Percentiles rank a stretch among this genome's conserved stretches.
Conservation (phyloP, 2,113 vertebrate species). For the Sinosuthora webbiana region DNA sequence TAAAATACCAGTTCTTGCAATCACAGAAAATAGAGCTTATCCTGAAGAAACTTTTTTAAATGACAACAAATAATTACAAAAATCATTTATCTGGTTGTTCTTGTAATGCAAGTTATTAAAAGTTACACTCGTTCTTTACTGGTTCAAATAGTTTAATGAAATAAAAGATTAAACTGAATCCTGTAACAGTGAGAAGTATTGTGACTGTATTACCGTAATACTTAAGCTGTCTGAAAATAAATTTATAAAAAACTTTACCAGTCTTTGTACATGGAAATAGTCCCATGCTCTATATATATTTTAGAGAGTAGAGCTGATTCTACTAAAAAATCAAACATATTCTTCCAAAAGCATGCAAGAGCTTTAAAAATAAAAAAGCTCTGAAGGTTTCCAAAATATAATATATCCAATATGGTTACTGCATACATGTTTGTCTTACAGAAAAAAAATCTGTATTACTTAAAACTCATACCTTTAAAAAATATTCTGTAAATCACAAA, state of each 20-base stretch:
- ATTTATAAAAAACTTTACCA: neutral
- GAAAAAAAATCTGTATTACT: neutral
- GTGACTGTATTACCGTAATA: neutral
- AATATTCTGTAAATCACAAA: neutral
- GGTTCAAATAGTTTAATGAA: neutral
- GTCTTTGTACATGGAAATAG: neutral
- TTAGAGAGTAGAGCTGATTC: neutral
- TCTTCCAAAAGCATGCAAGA: neutral
- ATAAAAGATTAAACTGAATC: neutral
- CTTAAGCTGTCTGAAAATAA: neutral
- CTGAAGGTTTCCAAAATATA: neutral
- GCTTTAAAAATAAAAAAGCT: neutral
- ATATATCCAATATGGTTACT: neutral
- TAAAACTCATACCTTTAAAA: neutral
- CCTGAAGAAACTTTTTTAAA: neutral
- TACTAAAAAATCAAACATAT: neutral
- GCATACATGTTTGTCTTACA: neutral
- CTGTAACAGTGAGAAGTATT: neutral
- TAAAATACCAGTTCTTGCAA: neutral
- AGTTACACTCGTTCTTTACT: neutral
- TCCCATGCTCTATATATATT: neutral
- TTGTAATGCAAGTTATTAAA: neutral
- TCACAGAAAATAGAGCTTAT: neutral
- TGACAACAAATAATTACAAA: neutral
- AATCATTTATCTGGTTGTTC: neutral